Base-by-base conservation (phyloP, 2,113 vertebrate species). In the Bagarius yarrelli region DNA sequence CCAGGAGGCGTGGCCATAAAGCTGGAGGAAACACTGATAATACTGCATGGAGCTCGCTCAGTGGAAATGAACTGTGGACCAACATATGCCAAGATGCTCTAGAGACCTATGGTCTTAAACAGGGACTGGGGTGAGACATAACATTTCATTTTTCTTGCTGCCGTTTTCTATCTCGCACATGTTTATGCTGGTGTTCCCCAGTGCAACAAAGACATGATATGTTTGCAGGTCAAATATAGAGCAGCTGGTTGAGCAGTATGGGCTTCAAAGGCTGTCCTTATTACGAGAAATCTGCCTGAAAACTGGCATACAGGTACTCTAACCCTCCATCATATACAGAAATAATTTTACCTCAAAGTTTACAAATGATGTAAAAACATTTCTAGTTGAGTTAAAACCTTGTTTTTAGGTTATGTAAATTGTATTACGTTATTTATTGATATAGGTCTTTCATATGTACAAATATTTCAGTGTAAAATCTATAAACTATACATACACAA, bases 281-380 rank as follows among this genome's bases (percentile, higher is more conserved):
- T 89, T 95, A 13, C 89, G 94, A 86, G 93, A 94, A 79, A 91
- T 95, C 80, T 94, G 94, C 85, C 87, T 94, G 78, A 95, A 94
- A 86, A 93, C 89, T 47, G 94, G 94, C 80, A 89, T 95, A 59
- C 94, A 95, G 94, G 94, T 95, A 89, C 21, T 60, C 34, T 4
- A 60, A 66, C 36, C 19, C 59, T 27, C 1, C 4, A 27, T 32
- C 9, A 53, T 52, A 44, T 21, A 34, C 25, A n/a, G n/a, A 70
- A 70, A 50, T 50, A 52, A 27, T 36, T 1, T 53, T 30, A 15
- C 47, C 69, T 27, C 1, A 6, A 27, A 4, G 19, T 19, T 72
- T 53, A 11, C 67, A 27, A 15, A 47, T 13, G 21, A 52, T 27
- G 40, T 50, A n/a, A 8, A 40, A 40, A 40, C 36, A 40, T 40